phyloP scores from a whole-genome alignment of 2,113 vertebrate genomes.

The Rhinoderma darwinii region DNA sequence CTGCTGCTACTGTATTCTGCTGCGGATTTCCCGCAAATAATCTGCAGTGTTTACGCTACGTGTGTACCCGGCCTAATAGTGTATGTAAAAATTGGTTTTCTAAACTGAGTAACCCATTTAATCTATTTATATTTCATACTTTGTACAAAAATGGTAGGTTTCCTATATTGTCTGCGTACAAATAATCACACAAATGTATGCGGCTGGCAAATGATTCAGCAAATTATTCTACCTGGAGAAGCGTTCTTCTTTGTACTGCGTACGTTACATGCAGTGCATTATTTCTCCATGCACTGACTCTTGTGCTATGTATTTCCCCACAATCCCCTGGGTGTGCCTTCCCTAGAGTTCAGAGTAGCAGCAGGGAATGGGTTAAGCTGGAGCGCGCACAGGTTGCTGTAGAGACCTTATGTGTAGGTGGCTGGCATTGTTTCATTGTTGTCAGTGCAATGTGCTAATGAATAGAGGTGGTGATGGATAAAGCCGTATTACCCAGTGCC shows the following conservation, averaged over 20 bases:
- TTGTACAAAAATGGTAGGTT: no score
- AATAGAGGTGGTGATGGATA: not conserved
- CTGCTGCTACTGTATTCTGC: no score
- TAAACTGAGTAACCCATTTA: no score
- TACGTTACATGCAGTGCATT: not conserved
- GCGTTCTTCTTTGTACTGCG: not conserved
- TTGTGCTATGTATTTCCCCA: not conserved
- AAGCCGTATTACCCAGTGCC: not conserved
- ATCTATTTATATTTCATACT: no score
- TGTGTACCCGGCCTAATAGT: no score
- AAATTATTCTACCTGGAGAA: not conserved
- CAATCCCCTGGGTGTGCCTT: not conserved
- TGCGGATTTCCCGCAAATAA: no score
- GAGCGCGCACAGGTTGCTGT: not conserved
- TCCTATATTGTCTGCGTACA: no score
- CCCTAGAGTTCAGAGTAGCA: not conserved
- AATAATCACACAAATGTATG: not conserved
- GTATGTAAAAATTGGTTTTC: no score
- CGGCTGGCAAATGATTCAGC: not conserved
- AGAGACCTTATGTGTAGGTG: not conserved
- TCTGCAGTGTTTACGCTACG: no score
- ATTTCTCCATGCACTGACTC: not conserved
- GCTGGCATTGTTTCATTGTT: not conserved
- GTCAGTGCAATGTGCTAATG: slow-evolving; percentile 16
- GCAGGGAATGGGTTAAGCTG: slow-evolving; percentile 8